phyloP scores from a whole-genome alignment of 2,888 invertebrate species.

The Congeria kusceri region DNA sequence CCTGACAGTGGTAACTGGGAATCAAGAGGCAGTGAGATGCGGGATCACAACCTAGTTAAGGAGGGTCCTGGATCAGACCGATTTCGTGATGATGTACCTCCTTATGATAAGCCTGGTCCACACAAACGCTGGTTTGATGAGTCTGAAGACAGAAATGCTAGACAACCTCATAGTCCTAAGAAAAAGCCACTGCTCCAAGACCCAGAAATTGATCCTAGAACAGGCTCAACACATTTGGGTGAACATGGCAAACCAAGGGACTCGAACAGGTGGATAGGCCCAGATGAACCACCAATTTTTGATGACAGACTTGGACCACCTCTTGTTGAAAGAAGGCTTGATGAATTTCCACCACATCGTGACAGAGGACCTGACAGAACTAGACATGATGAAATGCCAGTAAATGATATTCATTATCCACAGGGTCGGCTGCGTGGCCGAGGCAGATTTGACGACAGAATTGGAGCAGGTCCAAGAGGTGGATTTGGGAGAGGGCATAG shows the following conservation, averaged over 20 bases:
- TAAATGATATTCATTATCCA: too few relatives aligned
- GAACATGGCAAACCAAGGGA: neutral
- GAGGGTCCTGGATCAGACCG: neutral
- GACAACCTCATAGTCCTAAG: neutral
- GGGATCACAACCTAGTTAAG: neutral
- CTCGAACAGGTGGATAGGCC: neutral
- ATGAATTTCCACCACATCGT: too few relatives aligned
- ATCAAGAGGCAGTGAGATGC: neutral
- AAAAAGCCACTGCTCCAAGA: neutral
- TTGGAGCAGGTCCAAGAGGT: neutral
- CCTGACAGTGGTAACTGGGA: neutral
- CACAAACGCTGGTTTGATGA: neutral
- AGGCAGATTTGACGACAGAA: conserved; percentile 4
- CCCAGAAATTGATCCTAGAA: neutral
- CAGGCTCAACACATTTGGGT: neutral
- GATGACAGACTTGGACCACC: neutral
- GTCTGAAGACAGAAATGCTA: neutral
- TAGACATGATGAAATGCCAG: neutral
- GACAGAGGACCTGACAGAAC: conserved; percentile 8
- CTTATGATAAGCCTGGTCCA: neutral
- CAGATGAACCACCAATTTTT: neutral
- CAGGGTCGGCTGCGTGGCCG: neutral
- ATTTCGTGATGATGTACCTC: conserved; percentile 8
- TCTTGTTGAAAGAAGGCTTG: too few relatives aligned
- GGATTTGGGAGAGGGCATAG: conserved; percentile 9